Evolutionary conservation across 1,140 invertebrate species (phyloP).

Genomic region (Lepidostoma basale): DNA sequence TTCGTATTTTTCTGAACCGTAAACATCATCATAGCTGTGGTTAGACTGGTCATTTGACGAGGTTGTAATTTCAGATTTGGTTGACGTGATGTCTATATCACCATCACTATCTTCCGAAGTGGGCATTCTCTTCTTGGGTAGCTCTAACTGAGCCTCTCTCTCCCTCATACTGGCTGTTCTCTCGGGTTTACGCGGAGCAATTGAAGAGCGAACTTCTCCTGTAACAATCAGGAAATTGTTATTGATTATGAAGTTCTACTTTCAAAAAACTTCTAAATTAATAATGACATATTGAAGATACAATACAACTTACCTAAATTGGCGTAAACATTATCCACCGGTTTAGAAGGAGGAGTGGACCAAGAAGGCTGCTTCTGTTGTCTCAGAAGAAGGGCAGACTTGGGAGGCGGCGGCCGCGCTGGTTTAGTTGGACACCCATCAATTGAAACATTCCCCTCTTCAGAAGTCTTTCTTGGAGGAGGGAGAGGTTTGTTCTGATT

Average conservation of each 20-base stretch:
- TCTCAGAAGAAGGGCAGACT: constrained; percentile 66
- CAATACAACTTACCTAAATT: constrained; percentile 69
- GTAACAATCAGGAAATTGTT: constrained; percentile 48
- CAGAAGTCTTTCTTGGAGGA: constrained; percentile 52
- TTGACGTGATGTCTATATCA: constrained; percentile 50
- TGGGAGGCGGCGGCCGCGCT: constrained; percentile 72
- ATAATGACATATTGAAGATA: not conserved
- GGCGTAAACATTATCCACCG: constrained; percentile 74
- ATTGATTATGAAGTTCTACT: too few species aligned
- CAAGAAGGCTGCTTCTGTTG: constrained; percentile 66
- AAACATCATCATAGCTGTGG: constrained; percentile 59
- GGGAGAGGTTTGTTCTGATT: constrained; percentile 60
- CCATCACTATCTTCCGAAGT: constrained; percentile 57
- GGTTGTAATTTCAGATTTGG: constrained; percentile 50
- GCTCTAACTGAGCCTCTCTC: constrained; percentile 67
- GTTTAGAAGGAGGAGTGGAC: constrained; percentile 56
- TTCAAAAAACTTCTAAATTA: not conserved
- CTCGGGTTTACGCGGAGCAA: constrained; percentile 79
- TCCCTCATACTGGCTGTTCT: constrained; percentile 82
- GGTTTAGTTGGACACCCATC: constrained; percentile 64
- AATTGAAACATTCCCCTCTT: constrained; percentile 60
- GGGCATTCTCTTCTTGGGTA: constrained; percentile 61
- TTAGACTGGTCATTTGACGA: constrained; percentile 56
- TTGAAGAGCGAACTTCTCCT: constrained; percentile 77
- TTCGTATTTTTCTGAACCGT: constrained; percentile 57